Conservation (phyloP, 2,888 invertebrate genomes). For the Ophioninae sp. region DNA sequence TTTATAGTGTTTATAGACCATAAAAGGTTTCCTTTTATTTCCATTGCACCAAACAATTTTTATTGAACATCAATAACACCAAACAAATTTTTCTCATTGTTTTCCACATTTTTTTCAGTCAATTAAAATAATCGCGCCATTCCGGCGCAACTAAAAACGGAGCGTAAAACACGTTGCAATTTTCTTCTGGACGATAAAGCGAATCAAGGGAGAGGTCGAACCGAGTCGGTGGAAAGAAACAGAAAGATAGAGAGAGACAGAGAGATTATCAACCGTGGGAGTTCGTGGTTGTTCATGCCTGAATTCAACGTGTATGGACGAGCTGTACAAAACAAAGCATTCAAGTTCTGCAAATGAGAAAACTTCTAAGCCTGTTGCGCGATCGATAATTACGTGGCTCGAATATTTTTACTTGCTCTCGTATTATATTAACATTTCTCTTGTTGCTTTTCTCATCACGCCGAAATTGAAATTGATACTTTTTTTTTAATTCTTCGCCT, state of each 20-base stretch:
- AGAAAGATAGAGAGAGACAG: neutral
- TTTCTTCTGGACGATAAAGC: neutral
- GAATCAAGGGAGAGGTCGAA: neutral
- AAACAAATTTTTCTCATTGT: neutral
- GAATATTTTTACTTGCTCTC: neutral
- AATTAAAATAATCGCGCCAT: neutral
- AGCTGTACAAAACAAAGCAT: conserved; percentile 19
- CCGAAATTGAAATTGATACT: neutral
- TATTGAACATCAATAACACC: neutral
- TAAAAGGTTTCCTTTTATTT: neutral
- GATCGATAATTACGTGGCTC: neutral
- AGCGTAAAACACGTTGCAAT: neutral
- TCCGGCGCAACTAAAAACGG: neutral
- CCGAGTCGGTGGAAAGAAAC: neutral
- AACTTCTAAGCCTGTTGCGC: neutral
- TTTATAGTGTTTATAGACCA: too few species aligned
- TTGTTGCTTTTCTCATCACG: neutral
- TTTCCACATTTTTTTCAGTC: neutral
- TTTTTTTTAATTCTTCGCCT: neutral
- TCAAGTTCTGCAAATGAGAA: conserved; percentile 39
- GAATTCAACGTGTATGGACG: conserved; percentile 1
- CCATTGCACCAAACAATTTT: neutral
- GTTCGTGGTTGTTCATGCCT: conserved; percentile 8
- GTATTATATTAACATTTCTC: neutral
- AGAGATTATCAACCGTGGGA: neutral